phyloP scores from a whole-genome alignment of 2,888 invertebrate species.

The Hydrotaea diabolus region DNA sequence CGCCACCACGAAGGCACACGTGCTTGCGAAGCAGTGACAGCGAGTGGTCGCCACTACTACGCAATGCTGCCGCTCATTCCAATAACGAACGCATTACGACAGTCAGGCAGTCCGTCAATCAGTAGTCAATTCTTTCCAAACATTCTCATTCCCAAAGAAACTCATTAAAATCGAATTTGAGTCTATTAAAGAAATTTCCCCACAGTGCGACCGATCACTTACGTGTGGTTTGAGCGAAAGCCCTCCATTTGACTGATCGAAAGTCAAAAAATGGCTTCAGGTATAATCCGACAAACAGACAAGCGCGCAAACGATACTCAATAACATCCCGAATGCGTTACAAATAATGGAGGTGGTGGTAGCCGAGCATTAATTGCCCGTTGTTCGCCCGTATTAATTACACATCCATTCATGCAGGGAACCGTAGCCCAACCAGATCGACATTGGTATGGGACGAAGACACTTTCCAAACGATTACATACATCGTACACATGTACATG shows the following conservation, averaged over 20 bases:
- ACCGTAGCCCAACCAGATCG: too few species aligned
- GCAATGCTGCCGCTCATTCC: neutral
- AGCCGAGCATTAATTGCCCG: constrained; percentile 55
- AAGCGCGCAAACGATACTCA: neutral
- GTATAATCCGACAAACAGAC: neutral
- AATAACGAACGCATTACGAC: neutral
- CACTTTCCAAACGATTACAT: neutral
- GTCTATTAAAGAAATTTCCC: constrained; percentile 49
- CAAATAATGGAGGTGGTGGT: constrained; percentile 51
- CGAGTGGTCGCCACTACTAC: neutral
- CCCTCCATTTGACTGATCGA: constrained; percentile 26
- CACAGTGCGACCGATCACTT: neutral
- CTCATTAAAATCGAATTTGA: constrained; percentile 59
- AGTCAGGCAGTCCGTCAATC: neutral
- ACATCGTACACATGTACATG: neutral
- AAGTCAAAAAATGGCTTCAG: constrained; percentile 12
- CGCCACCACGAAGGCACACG: constrained; percentile 6
- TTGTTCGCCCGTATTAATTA: constrained; percentile 39
- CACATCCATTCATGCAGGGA: neutral
- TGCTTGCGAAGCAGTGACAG: neutral
- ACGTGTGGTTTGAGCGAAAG: neutral
- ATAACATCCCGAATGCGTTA: constrained; percentile 42
- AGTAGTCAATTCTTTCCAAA: constrained; percentile 4
- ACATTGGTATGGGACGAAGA: too few species aligned
- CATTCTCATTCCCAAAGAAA: neutral